Base-by-base conservation (phyloP, 2,888 invertebrate genomes). In the Sympetrum striolatum region DNA sequence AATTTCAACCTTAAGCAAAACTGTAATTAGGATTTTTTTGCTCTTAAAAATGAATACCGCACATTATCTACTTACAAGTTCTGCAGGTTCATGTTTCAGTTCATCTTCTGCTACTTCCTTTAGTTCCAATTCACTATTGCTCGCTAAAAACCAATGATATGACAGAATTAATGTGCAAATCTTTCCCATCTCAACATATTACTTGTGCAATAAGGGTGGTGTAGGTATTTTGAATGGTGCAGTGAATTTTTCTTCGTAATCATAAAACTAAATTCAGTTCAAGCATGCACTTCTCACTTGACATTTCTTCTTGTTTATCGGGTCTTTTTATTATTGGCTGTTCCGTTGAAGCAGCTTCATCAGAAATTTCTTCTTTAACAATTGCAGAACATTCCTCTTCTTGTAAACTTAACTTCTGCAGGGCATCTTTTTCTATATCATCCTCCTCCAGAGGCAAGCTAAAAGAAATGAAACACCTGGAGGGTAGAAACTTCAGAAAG, bases 1-100 rank as follows among this genome's bases (percentile, higher is more conserved):
- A 82, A 98, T 94, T 92, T 98, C 98, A 91, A 95, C 95, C 37
- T 94, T 18, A n/a, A 35, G 25, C 12, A 25, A 73, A 73, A 25
- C 25, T 25, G 5, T 1, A 25, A 15, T 31, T 73, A 73, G 31
- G 12, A 2, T 31, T 31, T 73, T 31, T 73, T 14, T 31, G 0
- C 12, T 5, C 31, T 0, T 31, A 0, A 15, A 31, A 73, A 31
- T 25, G 31, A 73, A 8, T 18, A 31, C 73, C 31, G 31, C 3
- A 73, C 10, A 12, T 25, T 12, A 8, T 73, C 31, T 31, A 73
- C 73, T 73, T 31, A 73, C 73, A 25, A 73, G 8, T 25, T 73
- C 73, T 12, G 3, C 31, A 3, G 73, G 31, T 31, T 73, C 31
- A 73, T 25, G 25, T 14, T 73, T 73, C 25, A 25, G 10, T 73